Evolutionary conservation across 1,140 invertebrate species (phyloP).

Genomic region (Pteromalus puparum): DNA sequence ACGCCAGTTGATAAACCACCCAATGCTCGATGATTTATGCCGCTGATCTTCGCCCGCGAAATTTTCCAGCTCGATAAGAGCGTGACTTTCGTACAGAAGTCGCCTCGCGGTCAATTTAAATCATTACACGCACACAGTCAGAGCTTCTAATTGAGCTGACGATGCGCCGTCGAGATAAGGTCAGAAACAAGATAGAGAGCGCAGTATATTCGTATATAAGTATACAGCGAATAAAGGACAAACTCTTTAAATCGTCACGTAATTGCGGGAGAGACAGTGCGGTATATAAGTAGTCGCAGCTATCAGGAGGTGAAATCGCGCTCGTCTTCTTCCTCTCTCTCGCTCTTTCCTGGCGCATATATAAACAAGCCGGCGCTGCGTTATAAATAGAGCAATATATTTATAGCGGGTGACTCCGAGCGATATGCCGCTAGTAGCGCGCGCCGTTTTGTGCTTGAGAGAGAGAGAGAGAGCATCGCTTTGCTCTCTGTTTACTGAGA

Average conservation of each 20-base stretch:
- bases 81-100: not conserved
- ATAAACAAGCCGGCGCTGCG: conserved; percentile 11
- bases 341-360: not conserved
- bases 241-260: not conserved
- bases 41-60: not conserved
- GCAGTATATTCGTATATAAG: no score
- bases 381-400: conserved; percentile 43
- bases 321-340: not conserved
- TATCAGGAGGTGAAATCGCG: conserved; percentile 30
- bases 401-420: conserved; percentile 23
- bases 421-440: not conserved
- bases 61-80: conserved; percentile 19
- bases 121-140: not conserved
- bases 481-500: no score
- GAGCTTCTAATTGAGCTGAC: conserved; percentile 29
- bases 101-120: not conserved
- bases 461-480: not conserved
- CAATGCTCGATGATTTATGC: conserved; percentile 4
- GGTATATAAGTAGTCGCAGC: no score
- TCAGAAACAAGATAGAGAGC: not conserved
- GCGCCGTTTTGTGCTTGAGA: not conserved
- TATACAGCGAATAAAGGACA: not conserved
- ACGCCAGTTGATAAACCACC: not conserved
- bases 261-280: conserved; percentile 15
- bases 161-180: conserved; percentile 15